Percentiles rank a stretch among this genome's conserved stretches.
Conservation (phyloP, 2,113 vertebrate genomes). For the Piaya cayana region DNA sequence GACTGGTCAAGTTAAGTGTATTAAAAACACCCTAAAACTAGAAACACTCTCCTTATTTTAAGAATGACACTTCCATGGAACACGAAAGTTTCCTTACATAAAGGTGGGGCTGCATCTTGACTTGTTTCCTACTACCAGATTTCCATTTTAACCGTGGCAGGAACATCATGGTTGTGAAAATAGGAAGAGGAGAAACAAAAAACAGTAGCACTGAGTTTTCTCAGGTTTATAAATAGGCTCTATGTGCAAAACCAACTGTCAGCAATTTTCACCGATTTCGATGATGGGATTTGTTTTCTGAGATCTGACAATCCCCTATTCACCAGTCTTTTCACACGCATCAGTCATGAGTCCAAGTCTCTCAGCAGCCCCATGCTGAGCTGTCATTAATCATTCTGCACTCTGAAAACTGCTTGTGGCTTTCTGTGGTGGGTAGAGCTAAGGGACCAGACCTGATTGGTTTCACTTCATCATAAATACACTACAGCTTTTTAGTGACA, state of each 20-base stretch:
- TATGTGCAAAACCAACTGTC: neutral
- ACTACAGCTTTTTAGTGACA: neutral
- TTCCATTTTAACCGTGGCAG: neutral
- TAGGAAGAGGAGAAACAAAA: constrained; percentile 8
- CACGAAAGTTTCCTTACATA: neutral
- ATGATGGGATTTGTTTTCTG: neutral
- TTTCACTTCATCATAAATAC: neutral
- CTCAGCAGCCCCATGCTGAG: neutral
- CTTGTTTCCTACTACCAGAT: constrained; percentile 16
- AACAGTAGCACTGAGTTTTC: neutral
- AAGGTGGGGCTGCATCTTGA: neutral
- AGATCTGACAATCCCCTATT: neutral
- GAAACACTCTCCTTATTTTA: neutral
- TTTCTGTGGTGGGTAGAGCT: neutral
- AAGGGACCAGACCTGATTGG: neutral
- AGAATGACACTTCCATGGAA: neutral
- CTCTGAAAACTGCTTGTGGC: neutral
- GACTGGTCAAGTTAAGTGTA: neutral
- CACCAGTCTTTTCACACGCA: neutral
- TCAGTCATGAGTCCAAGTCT: neutral
- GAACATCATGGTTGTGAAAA: neutral
- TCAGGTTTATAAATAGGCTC: neutral
- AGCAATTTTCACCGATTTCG: constrained; percentile 6
- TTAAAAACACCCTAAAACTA: neutral
- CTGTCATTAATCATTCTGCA: neutral